phyloP scores from a whole-genome alignment of 2,797 vertebrate species.

The Intellagama lesueurii region DNA sequence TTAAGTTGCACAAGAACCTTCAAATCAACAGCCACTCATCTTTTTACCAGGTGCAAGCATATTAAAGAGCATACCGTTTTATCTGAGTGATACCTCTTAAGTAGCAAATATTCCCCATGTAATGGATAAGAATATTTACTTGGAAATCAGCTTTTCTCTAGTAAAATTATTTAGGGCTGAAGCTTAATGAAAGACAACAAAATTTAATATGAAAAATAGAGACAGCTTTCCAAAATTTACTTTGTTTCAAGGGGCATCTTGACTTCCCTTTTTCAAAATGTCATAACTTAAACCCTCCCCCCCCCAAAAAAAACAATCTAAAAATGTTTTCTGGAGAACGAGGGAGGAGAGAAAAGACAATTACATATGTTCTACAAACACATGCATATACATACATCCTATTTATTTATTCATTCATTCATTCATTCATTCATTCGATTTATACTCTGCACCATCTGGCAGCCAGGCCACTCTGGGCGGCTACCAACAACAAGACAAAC shows the following conservation, averaged over 20 bases:
- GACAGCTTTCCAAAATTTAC: background rate
- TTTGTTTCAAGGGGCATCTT: background rate
- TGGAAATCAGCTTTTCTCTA: background rate
- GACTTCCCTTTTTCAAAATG: background rate
- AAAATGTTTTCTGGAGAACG: background rate
- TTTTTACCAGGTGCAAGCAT: background rate
- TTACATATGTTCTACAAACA: background rate
- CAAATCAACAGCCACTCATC: background rate
- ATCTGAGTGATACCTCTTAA: background rate
- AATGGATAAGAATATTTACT: background rate
- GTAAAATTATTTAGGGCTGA: background rate
- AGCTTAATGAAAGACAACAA: background rate
- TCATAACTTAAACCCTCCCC: background rate
- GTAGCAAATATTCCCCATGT: background rate
- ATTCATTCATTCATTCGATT: too few relatives aligned
- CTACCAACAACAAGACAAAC: too few relatives aligned
- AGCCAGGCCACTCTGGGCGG: too few relatives aligned
- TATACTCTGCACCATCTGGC: too few relatives aligned
- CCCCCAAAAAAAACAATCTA: background rate
- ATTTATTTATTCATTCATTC: too few relatives aligned
- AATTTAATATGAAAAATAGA: background rate
- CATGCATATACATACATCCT: background rate
- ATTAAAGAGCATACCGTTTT: background rate
- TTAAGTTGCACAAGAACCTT: conserved; percentile 18
- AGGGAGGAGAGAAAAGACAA: background rate